Evolutionary conservation across 2,797 vertebrate genomes (phyloP).

Genomic region (Onychomys leucogaster): DNA sequence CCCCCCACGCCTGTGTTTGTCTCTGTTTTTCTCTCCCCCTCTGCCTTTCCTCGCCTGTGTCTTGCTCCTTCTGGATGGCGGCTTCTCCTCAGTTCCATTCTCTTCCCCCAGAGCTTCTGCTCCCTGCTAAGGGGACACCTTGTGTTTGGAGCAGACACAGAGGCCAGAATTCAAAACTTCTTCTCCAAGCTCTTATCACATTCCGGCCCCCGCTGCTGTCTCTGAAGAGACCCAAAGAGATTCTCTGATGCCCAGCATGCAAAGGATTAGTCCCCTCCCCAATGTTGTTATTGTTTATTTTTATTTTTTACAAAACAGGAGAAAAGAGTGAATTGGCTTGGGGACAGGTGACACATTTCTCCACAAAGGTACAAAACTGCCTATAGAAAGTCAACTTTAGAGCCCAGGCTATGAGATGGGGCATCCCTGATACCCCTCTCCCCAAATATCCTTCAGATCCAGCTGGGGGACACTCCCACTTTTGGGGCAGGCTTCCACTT

Average conservation of each 20-base stretch:
- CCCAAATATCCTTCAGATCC: conserved; percentile 31
- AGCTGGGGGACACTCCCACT: not conserved
- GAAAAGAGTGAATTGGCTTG: conserved; percentile 78
- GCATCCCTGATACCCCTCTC: not conserved
- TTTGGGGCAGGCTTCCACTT: not conserved
- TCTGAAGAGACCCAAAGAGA: not conserved
- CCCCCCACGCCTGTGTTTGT: not conserved
- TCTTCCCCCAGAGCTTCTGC: not conserved
- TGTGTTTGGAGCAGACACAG: not conserved
- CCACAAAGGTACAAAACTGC: conserved; percentile 84
- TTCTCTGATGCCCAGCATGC: not conserved
- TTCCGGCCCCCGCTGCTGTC: not conserved
- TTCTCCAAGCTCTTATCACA: not conserved
- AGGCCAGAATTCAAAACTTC: not conserved
- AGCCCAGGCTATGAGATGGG: conserved; percentile 1
- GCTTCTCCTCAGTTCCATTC: not conserved
- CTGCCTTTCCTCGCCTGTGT: not conserved
- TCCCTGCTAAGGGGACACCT: not conserved
- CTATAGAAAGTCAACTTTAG: conserved; percentile 74
- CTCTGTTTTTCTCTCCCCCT: not conserved
- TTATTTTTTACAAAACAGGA: conserved; percentile 81
- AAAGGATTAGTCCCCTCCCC: not conserved
- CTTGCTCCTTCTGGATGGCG: not conserved
- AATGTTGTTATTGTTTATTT: conserved; percentile 62
- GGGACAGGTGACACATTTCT: conserved; percentile 77